phyloP scores from a whole-genome alignment of 1,140 invertebrate genomes.

The Oreohelix idahoensis region DNA sequence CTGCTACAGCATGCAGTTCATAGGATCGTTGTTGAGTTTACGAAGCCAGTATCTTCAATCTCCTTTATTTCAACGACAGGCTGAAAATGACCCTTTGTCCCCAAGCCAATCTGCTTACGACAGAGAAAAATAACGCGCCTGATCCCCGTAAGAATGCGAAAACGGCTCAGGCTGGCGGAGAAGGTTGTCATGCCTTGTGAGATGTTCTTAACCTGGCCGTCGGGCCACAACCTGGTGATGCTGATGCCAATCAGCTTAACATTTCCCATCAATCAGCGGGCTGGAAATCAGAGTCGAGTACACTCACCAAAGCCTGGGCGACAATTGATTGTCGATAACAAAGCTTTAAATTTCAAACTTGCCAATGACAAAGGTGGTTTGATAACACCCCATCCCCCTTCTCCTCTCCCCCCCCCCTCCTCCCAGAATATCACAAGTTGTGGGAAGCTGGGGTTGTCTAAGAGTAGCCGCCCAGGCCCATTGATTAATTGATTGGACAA shows the following conservation, averaged over 20 bases:
- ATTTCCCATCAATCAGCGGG: neutral
- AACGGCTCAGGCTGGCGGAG: neutral
- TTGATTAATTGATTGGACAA: slow-evolving; percentile 3
- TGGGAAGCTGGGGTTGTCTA: neutral
- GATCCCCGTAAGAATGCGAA: slow-evolving; percentile 30
- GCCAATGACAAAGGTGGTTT: neutral
- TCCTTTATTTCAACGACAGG: neutral
- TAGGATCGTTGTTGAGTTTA: neutral
- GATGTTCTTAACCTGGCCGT: neutral
- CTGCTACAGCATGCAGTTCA: neutral
- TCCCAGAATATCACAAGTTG: neutral
- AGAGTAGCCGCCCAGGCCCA: neutral
- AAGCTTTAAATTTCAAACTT: neutral
- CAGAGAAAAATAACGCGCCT: neutral
- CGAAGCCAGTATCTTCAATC: neutral
- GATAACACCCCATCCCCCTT: too few relatives aligned
- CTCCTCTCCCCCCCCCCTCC: too few relatives aligned
- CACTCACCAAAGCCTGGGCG: neutral
- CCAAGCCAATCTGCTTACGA: slow-evolving; percentile 8
- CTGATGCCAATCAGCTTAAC: neutral
- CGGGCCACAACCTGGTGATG: neutral
- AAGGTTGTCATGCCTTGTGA: neutral
- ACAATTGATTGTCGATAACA: neutral
- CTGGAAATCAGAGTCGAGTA: neutral
- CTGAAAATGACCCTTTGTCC: neutral